Evolutionary conservation across 2,888 invertebrate genomes (phyloP).

Genomic region (Blastobasis lacticolella): DNA sequence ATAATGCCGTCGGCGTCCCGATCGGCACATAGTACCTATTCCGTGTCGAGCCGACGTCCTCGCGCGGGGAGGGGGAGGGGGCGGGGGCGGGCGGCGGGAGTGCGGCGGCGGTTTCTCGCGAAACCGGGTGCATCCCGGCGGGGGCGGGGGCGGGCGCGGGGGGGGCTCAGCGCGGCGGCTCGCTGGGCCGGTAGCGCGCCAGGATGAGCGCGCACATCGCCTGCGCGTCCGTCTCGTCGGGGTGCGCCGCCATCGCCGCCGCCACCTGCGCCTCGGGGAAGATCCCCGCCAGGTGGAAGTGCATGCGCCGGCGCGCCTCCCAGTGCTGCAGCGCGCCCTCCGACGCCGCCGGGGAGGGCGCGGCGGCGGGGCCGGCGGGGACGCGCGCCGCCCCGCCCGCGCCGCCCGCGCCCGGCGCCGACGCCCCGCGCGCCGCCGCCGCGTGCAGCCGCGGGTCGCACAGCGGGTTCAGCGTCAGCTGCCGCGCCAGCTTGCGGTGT

Average conservation of each 20-base stretch:
- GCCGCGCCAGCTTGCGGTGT: slow-evolving; percentile 86
- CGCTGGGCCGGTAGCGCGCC: slow-evolving; percentile 77
- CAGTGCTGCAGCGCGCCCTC: slow-evolving; percentile 63
- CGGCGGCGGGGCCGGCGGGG: slow-evolving; percentile 64
- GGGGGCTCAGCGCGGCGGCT: slow-evolving; percentile 34
- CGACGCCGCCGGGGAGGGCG: slow-evolving; percentile 49
- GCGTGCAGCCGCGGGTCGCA: slow-evolving; percentile 81
- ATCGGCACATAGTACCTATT: slow-evolving; percentile 12
- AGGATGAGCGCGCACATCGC: slow-evolving; percentile 91
- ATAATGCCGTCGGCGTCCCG: slow-evolving; percentile 16
- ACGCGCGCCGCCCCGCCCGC: slow-evolving; percentile 79
- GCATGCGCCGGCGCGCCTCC: slow-evolving; percentile 85
- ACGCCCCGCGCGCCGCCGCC: slow-evolving; percentile 82
- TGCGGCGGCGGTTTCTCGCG: slow-evolving; percentile 14
- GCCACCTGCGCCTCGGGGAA: slow-evolving; percentile 94
- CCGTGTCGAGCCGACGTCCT: slow-evolving; percentile 15
- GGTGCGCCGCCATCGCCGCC: slow-evolving; percentile 89
- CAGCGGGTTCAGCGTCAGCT: slow-evolving; percentile 86
- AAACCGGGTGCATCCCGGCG: slow-evolving; percentile 22
- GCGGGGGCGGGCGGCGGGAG: slow-evolving; percentile 8
- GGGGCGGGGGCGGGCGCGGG: slow-evolving; percentile 30
- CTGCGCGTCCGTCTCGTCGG: slow-evolving; percentile 92
- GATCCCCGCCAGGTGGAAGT: slow-evolving; percentile 91
- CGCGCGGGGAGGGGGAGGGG: slow-evolving; percentile 31
- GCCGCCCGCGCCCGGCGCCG: slow-evolving; percentile 79